phyloP scores from a whole-genome alignment of 2,113 vertebrate genomes.

The Neodon shergylaensis region DNA sequence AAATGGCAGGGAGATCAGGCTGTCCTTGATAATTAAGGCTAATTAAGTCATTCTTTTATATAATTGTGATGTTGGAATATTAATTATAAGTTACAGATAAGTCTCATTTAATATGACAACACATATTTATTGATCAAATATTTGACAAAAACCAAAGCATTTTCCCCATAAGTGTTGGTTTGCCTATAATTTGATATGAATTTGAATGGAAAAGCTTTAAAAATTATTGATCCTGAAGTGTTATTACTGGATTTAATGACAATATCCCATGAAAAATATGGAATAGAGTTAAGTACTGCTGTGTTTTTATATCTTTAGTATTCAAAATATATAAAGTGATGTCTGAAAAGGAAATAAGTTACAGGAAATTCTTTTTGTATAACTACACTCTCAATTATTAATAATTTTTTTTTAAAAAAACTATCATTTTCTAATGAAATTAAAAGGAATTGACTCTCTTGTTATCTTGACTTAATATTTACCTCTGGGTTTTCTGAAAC shows the following conservation, averaged over 20 bases:
- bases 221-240: neutral
- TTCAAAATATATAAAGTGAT: neutral
- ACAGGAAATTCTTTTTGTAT: neutral
- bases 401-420: neutral
- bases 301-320: neutral
- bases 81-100: neutral
- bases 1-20: slow-evolving; percentile 31
- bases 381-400: neutral
- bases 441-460: neutral
- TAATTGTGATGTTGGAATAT: neutral
- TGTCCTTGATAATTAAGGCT: slow-evolving; percentile 67
- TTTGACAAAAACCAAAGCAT: neutral
- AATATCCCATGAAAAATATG: neutral
- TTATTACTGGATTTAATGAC: slow-evolving; percentile 29
- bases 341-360: neutral
- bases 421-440: neutral
- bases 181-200: neutral
- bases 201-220: neutral
- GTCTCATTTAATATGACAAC: neutral
- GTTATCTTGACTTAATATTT: neutral
- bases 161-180: neutral
- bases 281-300: neutral
- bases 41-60: slow-evolving; percentile 63
- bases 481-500: neutral
- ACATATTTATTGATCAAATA: neutral